Evolutionary conservation across 1,140 invertebrate genomes (phyloP).

Genomic region (Drosophila repleta): DNA sequence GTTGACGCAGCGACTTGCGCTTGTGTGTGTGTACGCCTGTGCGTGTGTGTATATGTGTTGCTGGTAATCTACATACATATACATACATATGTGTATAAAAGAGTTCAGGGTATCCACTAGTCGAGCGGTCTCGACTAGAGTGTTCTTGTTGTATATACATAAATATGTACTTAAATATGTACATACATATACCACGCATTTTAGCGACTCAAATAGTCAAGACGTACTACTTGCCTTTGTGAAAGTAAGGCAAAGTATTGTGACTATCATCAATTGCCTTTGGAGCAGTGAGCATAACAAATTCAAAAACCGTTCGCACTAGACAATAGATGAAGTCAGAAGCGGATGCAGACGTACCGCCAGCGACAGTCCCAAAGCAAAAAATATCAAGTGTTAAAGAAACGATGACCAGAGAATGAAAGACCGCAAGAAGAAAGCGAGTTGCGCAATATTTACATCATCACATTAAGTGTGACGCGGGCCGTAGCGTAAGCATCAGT

Average conservation of each 20-base stretch:
- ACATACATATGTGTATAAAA: no score
- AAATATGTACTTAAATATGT: no score
- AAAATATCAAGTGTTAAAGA: conserved; percentile 53
- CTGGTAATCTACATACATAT: no score
- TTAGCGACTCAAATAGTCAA: not conserved
- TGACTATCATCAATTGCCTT: conserved; percentile 58
- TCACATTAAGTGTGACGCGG: conserved; percentile 50
- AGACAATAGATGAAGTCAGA: conserved; percentile 26
- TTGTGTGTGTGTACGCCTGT: no score
- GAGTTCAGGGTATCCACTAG: no score
- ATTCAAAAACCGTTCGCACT: conserved; percentile 49
- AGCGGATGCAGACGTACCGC: conserved; percentile 46
- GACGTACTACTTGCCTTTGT: conserved; percentile 22
- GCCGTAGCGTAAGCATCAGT: not conserved
- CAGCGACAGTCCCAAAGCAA: conserved; percentile 7
- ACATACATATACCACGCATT: not conserved
- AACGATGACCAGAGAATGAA: conserved; percentile 59
- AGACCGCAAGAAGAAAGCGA: conserved; percentile 67
- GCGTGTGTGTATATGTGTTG: no score
- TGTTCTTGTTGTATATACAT: no score
- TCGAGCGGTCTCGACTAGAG: no score
- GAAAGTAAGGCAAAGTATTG: conserved; percentile 57
- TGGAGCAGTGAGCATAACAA: conserved; percentile 63
- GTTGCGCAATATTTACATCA: conserved; percentile 72
- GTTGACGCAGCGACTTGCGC: no score